Evolutionary conservation across 2,888 invertebrate species (phyloP), one percentile per base, ranked within the genome.

Genomic region (Diogma glabrata): DNA sequence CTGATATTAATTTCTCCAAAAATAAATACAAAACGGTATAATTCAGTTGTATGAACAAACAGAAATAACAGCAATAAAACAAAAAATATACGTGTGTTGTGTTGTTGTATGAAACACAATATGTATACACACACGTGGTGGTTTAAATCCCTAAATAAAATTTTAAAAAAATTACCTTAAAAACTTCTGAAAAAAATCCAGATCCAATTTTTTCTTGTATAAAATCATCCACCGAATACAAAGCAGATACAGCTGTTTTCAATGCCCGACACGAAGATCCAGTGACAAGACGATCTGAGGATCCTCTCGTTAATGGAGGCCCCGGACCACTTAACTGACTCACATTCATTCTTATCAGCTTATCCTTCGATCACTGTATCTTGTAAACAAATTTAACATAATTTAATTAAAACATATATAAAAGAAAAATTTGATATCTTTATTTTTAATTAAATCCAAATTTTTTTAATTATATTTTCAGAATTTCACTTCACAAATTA

Each of bases 151-250:
- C n/a, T n/a, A n/a, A n/a, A n/a, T n/a, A n/a, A n/a, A n/a, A n/a
- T n/a, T n/a, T n/a, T n/a, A n/a, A n/a, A n/a, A n/a, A n/a, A n/a
- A n/a, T 77, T 74, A 95, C 96, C 87, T 95, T 95, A 74, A 88
- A 95, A 56, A 96, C 95, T 75, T 94, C 92, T 4, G 95, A 95
- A 75, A 95, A 96, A 74, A 96, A 96, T 57, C 96, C 96, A 49
- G 84, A 78, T 47, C 95, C 96, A 63, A 96, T 89, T 72, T 89
- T 89, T 72, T 93, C 93, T 67, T 86, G 80, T 59, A 82, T 77
- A 72, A 96, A 95, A 75, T 96, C 95, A 72, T 95, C 94, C 59
- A 93, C 81, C 43, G 93, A 82, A 67, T 92, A 89, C 50, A 96
- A 76, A 40, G 89, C 87, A 47, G 92, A 87, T 51, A 95, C 92